Conservation (phyloP, 2,113 vertebrate genomes). For the Isichthys henryi region DNA sequence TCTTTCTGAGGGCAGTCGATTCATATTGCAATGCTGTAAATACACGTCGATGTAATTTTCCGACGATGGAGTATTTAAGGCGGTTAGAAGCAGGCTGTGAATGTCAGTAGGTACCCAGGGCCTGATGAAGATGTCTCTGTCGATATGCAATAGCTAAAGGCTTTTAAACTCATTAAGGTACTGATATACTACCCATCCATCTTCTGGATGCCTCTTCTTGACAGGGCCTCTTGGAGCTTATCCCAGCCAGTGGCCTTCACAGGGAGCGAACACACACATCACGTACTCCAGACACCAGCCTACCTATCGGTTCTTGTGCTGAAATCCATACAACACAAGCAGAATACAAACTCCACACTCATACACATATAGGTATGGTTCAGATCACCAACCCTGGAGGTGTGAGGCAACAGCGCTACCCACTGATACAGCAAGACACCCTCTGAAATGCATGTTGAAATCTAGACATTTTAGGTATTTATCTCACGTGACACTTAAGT, state of each 20-base stretch:
- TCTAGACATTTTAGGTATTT: neutral
- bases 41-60: neutral
- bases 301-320: neutral
- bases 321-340: neutral
- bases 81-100: neutral
- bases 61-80: neutral
- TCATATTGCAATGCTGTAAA: neutral
- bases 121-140: neutral
- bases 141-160: neutral
- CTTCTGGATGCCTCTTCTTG: neutral
- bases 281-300: neutral
- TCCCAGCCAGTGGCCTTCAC: neutral
- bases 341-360: neutral
- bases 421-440: neutral
- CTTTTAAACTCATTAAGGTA: neutral
- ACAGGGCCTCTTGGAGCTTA: neutral
- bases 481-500: neutral
- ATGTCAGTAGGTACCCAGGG: neutral
- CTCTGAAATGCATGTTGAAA: neutral
- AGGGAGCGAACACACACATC: neutral
- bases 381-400: neutral
- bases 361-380: neutral
- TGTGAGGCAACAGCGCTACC: neutral
- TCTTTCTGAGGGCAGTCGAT: neutral
- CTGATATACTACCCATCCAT: neutral